A percentile compares a stretch with the other conserved stretches of the same genome.
phyloP scores from a whole-genome alignment of 2,888 invertebrate genomes.

The Ellobium chinense region DNA sequence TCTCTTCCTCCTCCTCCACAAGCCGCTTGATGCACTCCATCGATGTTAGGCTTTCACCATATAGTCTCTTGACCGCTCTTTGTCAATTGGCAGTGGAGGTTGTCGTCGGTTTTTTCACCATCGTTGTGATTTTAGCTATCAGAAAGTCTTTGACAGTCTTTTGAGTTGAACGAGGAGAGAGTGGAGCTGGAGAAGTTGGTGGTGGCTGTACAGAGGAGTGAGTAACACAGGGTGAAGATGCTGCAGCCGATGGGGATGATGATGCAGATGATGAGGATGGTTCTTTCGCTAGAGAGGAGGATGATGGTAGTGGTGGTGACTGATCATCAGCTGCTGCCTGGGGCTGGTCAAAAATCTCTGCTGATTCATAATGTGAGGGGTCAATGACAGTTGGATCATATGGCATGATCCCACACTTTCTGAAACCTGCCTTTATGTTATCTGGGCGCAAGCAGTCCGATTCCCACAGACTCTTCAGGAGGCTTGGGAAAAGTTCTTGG shows the following conservation, averaged over 20 bases:
- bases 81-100: neutral
- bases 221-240: neutral
- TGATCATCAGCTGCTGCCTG: neutral
- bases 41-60: conserved; percentile 28
- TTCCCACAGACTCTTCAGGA: conserved; percentile 17
- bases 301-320: neutral
- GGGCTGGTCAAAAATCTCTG: neutral
- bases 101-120: neutral
- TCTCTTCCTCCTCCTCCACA: neutral
- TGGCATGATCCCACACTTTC: conserved; percentile 16
- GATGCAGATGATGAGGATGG: too few relatives aligned
- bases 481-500: too few relatives aligned
- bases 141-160: too few relatives aligned
- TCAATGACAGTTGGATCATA: conserved; percentile 1
- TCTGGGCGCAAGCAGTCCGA: neutral
- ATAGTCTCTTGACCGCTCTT: neutral
- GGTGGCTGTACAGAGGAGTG: neutral
- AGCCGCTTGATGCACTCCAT: neutral
- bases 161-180: neutral
- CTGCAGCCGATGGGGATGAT: neutral
- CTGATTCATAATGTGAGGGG: neutral
- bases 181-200: neutral
- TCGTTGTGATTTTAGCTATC: too few relatives aligned
- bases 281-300: too few relatives aligned
- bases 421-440: conserved; percentile 34